phyloP scores from a whole-genome alignment of 1,140 invertebrate species.

The Akabosia matsudoensis region DNA sequence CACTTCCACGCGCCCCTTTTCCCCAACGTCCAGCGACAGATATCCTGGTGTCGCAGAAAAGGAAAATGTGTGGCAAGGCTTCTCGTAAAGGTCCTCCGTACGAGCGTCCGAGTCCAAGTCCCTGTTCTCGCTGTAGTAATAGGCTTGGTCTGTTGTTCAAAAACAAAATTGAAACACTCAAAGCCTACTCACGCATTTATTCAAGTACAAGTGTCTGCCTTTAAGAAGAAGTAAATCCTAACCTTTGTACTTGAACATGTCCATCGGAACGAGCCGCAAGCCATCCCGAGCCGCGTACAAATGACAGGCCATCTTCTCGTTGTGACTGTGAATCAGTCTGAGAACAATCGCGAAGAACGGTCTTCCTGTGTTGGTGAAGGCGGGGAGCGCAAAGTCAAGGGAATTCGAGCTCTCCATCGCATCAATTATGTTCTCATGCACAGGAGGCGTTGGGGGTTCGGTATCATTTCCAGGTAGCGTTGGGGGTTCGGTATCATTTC shows the following conservation, averaged over 20 bases:
- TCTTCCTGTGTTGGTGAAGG: background rate
- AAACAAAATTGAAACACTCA: background rate
- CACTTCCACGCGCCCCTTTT: background rate
- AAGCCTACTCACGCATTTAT: background rate
- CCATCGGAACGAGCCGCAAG: background rate
- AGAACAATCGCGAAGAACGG: background rate
- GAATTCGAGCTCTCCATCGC: too few species aligned
- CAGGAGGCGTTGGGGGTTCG: too few species aligned
- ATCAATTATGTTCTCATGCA: too few species aligned
- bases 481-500: too few species aligned
- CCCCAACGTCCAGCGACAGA: conserved; percentile 7
- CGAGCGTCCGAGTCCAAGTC: background rate
- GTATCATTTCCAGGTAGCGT: too few species aligned
- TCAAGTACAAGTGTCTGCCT: background rate
- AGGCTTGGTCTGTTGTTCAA: background rate
- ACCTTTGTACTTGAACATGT: background rate
- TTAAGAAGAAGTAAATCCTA: background rate
- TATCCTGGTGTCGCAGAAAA: background rate
- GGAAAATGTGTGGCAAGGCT: background rate
- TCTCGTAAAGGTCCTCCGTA: background rate
- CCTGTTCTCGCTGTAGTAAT: conserved; percentile 3
- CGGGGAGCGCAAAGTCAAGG: background rate
- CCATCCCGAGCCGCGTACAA: background rate
- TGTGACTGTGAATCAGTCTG: background rate
- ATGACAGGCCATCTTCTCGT: background rate